Conservation (phyloP, 1,140 invertebrate genomes). For the Portunus trituberculatus region DNA sequence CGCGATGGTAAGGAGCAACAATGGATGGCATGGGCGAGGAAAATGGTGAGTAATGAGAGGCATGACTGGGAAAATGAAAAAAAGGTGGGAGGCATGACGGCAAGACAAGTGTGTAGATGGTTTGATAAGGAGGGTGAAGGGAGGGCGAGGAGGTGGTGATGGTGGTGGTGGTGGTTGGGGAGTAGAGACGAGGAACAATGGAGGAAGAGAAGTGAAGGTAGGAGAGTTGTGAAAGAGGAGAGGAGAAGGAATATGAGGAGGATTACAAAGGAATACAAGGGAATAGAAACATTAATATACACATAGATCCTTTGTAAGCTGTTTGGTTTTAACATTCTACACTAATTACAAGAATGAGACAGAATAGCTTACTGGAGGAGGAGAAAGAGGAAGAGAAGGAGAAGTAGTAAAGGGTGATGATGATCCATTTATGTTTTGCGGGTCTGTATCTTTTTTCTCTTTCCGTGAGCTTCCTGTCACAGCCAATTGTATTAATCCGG, state of each 20-base stretch:
- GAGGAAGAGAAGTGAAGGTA: neutral
- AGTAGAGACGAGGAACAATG: neutral
- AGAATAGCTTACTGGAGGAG: neutral
- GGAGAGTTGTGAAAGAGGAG: neutral
- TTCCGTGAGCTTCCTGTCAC: neutral
- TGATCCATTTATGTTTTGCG: neutral
- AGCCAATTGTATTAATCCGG: neutral
- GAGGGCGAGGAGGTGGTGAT: neutral
- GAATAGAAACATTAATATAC: too few relatives aligned
- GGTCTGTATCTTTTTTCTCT: neutral
- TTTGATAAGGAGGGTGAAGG: neutral
- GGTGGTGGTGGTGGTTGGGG: neutral
- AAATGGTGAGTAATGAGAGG: slow-evolving; percentile 3
- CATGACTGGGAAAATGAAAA: slow-evolving; percentile 22
- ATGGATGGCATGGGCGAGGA: slow-evolving; percentile 9
- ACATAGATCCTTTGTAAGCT: too few relatives aligned
- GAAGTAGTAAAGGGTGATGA: neutral
- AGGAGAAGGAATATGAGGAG: neutral
- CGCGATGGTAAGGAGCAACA: neutral
- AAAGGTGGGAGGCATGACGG: slow-evolving; percentile 8
- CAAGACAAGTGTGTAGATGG: neutral
- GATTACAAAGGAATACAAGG: too few relatives aligned
- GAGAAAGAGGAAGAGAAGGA: neutral
- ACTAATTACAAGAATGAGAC: too few relatives aligned
- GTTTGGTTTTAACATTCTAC: too few relatives aligned